A percentile compares a stretch with the other conserved stretches of the same genome.
Conservation (phyloP, 2,797 vertebrate species). For the Gadopsis bispinosus region DNA sequence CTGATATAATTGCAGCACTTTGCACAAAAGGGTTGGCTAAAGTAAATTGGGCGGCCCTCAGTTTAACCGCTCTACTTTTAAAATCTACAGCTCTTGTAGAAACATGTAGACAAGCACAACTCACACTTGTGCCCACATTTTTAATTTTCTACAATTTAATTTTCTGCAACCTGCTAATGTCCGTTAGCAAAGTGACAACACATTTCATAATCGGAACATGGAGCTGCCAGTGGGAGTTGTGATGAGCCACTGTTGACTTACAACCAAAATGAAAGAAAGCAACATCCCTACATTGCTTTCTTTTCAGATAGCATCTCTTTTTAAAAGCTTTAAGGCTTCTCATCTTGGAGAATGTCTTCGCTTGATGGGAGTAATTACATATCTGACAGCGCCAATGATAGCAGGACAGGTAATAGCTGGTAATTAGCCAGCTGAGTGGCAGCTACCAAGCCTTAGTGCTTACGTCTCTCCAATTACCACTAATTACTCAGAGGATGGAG, state of each 20-base stretch:
- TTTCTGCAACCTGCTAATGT: not conserved
- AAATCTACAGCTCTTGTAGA: not conserved
- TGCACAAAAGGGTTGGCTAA: not conserved
- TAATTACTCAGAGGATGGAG: slow-evolving; percentile 64
- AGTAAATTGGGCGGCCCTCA: not conserved
- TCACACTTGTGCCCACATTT: not conserved
- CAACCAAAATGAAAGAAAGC: slow-evolving; percentile 17
- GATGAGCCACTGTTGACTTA: slow-evolving; percentile 20
- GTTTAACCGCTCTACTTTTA: not conserved
- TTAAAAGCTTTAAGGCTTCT: slow-evolving; percentile 49
- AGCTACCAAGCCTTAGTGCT: slow-evolving; percentile 64
- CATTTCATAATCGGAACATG: not conserved
- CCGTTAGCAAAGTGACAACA: slow-evolving; percentile 6
- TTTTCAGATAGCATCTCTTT: slow-evolving; percentile 42
- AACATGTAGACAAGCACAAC: not conserved
- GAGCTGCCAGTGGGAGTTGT: slow-evolving; percentile 13
- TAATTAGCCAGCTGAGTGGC: slow-evolving; percentile 78
- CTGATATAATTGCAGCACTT: not conserved
- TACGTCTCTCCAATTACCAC: slow-evolving; percentile 62
- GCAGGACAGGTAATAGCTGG: slow-evolving; percentile 74
- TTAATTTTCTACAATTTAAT: not conserved
- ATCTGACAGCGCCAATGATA: slow-evolving; percentile 68
- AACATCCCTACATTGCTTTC: slow-evolving; percentile 19
- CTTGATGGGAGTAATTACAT: slow-evolving; percentile 74
- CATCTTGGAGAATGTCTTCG: slow-evolving; percentile 44